phyloP scores from a whole-genome alignment of 2,888 invertebrate species.

The Acrobeloides nanus region DNA sequence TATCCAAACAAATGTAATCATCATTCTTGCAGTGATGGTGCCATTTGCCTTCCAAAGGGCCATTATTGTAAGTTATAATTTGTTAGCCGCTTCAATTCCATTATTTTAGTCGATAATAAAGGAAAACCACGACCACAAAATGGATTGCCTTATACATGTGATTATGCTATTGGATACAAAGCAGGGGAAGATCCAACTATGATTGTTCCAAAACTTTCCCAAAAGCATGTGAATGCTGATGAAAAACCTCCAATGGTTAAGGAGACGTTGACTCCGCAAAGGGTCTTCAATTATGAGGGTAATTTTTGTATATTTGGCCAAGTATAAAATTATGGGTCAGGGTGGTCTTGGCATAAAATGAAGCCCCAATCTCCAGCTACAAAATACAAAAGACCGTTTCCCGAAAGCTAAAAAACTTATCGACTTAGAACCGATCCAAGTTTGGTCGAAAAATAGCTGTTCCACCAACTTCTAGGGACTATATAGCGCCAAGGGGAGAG shows the following conservation, averaged over 20 bases:
- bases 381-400: no score
- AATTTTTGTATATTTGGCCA: no score
- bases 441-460: no score
- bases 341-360: no score
- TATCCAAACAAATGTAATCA: conserved; percentile 77
- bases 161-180: conserved; percentile 25
- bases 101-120: conserved; percentile 4
- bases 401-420: no score
- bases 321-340: no score
- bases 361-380: no score
- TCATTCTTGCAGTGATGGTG: conserved; percentile 80
- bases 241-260: neutral
- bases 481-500: no score
- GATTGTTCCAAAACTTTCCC: conserved; percentile 18
- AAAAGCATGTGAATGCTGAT: conserved; percentile 9
- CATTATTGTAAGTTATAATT: conserved; percentile 2
- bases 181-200: conserved; percentile 8
- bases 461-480: no score
- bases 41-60: conserved; percentile 71
- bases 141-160: conserved; percentile 27
- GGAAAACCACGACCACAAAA: neutral
- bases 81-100: neutral
- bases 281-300: no score
- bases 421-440: no score
- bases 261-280: conserved; percentile 18